Conservation (phyloP, 1,140 invertebrate species). For the Leptinotarsa defecta region DNA sequence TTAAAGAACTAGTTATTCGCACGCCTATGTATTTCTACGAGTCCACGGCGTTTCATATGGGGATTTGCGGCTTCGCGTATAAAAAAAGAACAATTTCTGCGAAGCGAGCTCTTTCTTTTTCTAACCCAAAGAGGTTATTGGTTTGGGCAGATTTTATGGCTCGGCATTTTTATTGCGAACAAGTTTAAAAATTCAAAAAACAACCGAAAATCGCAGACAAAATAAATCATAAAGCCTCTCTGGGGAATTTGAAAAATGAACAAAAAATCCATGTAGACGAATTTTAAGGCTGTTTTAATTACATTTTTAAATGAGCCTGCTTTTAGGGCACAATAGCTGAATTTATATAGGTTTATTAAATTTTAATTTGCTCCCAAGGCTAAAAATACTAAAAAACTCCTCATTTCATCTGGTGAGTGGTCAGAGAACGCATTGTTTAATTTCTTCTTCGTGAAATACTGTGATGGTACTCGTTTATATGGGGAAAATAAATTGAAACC, state of each 20-base stretch:
- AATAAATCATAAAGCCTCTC: conserved; percentile 45
- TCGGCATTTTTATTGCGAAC: conserved; percentile 45
- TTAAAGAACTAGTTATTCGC: background rate
- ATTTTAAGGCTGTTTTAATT: conserved; percentile 43
- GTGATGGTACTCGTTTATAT: conserved; percentile 24
- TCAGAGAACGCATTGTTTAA: conserved; percentile 24
- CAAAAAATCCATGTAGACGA: conserved; percentile 34
- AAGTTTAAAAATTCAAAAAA: conserved; percentile 47
- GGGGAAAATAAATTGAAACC: conserved; percentile 16
- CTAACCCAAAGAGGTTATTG: conserved; percentile 36
- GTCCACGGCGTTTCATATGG: conserved; percentile 22
- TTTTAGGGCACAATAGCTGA: conserved; percentile 44
- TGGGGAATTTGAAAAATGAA: conserved; percentile 38
- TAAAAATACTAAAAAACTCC: conserved; percentile 34
- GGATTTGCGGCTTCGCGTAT: conserved; percentile 27
- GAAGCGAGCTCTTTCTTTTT: conserved; percentile 26
- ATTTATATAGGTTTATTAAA: conserved; percentile 47
- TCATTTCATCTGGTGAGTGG: conserved; percentile 15
- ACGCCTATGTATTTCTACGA: conserved; percentile 19
- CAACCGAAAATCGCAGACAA: conserved; percentile 46
- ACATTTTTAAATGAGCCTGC: conserved; percentile 44
- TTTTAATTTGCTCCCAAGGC: conserved; percentile 40
- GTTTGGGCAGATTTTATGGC: conserved; percentile 41
- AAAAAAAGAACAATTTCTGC: conserved; percentile 31
- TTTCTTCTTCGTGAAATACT: conserved; percentile 32